Conservation (phyloP, 2,888 invertebrate genomes). For the Brachypterus glaber region DNA sequence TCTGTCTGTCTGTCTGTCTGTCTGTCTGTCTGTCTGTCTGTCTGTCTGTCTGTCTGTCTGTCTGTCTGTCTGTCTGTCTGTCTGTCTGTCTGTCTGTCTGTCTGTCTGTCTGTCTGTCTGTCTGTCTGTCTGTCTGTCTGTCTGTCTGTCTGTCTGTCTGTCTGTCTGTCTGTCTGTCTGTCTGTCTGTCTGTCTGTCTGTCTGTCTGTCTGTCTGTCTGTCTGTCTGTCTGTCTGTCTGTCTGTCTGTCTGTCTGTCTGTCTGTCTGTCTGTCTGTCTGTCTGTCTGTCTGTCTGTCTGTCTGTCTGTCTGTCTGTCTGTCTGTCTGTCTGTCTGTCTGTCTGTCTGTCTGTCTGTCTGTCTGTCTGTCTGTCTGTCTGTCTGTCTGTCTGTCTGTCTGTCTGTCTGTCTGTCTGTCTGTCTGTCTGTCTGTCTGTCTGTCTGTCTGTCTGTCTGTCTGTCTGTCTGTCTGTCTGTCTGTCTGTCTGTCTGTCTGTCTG, state of each 20-base stretch:
- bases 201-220: slow-evolving; percentile 17
- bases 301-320: slow-evolving; percentile 13
- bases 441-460: slow-evolving; percentile 10
- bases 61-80: slow-evolving; percentile 17
- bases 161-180: slow-evolving; percentile 17
- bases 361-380: slow-evolving; percentile 11
- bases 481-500: slow-evolving; percentile 10
- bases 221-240: slow-evolving; percentile 17
- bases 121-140: slow-evolving; percentile 17
- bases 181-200: slow-evolving; percentile 17
- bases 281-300: slow-evolving; percentile 13
- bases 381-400: slow-evolving; percentile 10
- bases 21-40: slow-evolving; percentile 14
- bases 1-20: slow-evolving; percentile 15
- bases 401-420: slow-evolving; percentile 11
- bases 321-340: slow-evolving; percentile 12
- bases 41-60: slow-evolving; percentile 16
- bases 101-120: slow-evolving; percentile 17
- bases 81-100: slow-evolving; percentile 16
- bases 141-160: slow-evolving; percentile 16
- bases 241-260: slow-evolving; percentile 14
- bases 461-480: slow-evolving; percentile 11
- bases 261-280: slow-evolving; percentile 13
- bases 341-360: slow-evolving; percentile 13
- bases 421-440: slow-evolving; percentile 10